Base-by-base conservation (phyloP, 2,113 vertebrate species). In the Mohoua ochrocephala region DNA sequence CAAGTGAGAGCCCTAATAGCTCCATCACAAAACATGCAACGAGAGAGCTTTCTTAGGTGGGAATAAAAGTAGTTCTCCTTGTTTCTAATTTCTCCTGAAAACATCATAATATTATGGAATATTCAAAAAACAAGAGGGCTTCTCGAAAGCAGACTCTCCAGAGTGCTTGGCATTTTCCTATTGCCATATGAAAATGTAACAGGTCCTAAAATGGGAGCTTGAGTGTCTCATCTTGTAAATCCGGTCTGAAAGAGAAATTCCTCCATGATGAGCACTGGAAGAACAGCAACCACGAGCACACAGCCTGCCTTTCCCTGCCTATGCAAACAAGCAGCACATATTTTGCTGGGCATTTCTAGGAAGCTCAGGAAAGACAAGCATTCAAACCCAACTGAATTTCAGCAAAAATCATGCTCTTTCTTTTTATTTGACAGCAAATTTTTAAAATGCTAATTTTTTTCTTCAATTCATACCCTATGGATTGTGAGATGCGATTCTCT, bases 271-370 rank as follows among this genome's bases (percentile, higher is more conserved):
- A 67, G 8, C 14, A 47, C 30, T 74, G 41, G 50, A 91, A 79
- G 30, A 68, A 13, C 6, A 5, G 13, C 30, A 49, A 20, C 18
- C 17, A 26, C 52, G 23, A 28, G 53, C 8, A 27, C 23, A 47
- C 2, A 52, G 44, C 24, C 11, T 0, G 0, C 30, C n/a, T 61
- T 61, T 17, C 20, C 12, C 37, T 39, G 28, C 33, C 15, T 54
- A 15, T 14, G 15, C 31, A 60, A n/a, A 26, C 33, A 42, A 61
- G 47, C 8, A 71, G 35, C 24, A 52, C 2, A 0, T 37, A 21
- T 74, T 86, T 79, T 45, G 9, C 63, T 49, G 30, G 63, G 33
- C 18, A 88, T 83, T 90, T 50, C 57, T 45, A 63, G 37, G 35
- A 74, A 84, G 52, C 15, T 65, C 57, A 63, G 44, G 39, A 67